These are phyloP conservation scores for Watsonalla binaria DNA, from an alignment of 2,888 invertebrate species.

Conservation along the genomic window DNA sequence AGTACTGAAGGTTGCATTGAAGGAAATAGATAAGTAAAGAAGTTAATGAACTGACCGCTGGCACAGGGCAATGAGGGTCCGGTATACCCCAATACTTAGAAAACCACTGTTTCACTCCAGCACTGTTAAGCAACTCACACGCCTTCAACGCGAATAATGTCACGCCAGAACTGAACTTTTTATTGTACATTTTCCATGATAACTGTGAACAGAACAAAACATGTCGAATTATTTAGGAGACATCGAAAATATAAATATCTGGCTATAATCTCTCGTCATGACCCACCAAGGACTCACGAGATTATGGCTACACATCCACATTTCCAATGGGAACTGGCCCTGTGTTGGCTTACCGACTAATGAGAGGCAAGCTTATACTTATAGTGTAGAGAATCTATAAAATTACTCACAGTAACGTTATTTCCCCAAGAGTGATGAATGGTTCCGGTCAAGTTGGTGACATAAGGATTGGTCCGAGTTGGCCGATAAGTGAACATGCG, in stretches of 20 bases:
- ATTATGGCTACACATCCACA: no score
- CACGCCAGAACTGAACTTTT: neutral
- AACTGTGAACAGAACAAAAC: neutral
- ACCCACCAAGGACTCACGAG: no score
- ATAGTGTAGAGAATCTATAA: neutral
- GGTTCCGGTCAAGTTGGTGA: neutral
- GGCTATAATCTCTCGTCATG: no score
- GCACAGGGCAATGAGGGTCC: neutral
- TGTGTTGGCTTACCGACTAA: neutral
- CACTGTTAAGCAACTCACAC: neutral
- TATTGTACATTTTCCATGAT: neutral
- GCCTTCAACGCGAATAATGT: neutral
- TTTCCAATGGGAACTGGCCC: neutral
- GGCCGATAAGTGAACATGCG: neutral
- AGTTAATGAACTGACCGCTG: neutral
- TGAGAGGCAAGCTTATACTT: neutral
- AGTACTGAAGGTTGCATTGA: no score
- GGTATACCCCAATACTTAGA: neutral
- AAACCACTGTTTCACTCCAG: neutral
- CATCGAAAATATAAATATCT: no score
- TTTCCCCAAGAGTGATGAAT: neutral
- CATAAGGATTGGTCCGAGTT: neutral
- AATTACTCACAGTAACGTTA: neutral
- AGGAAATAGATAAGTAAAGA: neutral
- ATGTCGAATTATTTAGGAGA: neutral